Evolutionary conservation across 1,140 invertebrate species (phyloP).

Genomic region (Pectinophora gossypiella): DNA sequence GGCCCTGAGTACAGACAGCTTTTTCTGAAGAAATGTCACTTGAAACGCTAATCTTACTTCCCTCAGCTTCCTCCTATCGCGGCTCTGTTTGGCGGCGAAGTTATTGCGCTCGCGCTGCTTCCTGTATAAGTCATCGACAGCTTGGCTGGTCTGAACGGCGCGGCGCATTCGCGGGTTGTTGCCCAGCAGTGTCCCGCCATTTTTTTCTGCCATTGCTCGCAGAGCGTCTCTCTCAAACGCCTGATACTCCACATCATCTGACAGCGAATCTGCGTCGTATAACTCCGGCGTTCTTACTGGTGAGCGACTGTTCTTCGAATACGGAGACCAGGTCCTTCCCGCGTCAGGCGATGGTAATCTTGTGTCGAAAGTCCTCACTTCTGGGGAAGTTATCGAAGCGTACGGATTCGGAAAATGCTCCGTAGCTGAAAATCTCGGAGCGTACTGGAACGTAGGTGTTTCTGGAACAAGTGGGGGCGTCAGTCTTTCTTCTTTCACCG

Average conservation of each 20-base stretch:
- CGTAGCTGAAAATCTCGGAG: not conserved
- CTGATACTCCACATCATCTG: slow-evolving; percentile 25
- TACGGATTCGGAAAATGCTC: no score
- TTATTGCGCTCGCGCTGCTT: slow-evolving; percentile 95
- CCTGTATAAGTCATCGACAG: slow-evolving; percentile 86
- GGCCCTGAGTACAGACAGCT: not conserved
- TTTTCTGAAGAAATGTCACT: slow-evolving; percentile 76
- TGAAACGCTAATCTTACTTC: slow-evolving; percentile 95
- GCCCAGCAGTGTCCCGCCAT: slow-evolving; percentile 36
- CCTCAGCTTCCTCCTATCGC: slow-evolving; percentile 91
- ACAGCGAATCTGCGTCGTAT: slow-evolving; percentile 16
- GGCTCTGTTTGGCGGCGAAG: slow-evolving; percentile 94
- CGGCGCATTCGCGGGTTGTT: slow-evolving; percentile 45
- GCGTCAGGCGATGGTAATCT: not conserved
- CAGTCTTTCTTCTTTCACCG: not conserved
- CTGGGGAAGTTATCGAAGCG: no score
- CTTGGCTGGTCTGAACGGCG: slow-evolving; percentile 68
- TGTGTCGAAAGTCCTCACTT: not conserved
- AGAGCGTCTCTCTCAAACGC: slow-evolving; percentile 37
- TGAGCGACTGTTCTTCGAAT: not conserved
- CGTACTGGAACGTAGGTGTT: not conserved
- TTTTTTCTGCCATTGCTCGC: slow-evolving; percentile 40
- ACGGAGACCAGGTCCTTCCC: not conserved
- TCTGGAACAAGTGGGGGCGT: not conserved
- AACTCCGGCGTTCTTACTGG: not conserved